Evolutionary conservation across 2,888 invertebrate species (phyloP).

Genomic region (Sesamia inferens): DNA sequence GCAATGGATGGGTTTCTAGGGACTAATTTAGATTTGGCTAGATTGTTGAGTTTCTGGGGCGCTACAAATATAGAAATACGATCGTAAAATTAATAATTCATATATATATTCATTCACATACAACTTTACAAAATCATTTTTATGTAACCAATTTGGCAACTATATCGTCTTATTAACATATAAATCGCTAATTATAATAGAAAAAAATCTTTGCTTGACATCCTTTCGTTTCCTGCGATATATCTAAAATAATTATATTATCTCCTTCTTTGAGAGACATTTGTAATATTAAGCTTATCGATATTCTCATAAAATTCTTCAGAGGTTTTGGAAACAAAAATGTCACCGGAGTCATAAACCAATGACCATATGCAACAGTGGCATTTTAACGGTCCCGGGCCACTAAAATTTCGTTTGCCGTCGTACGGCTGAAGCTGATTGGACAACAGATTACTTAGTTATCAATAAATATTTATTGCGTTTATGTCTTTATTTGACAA

Average conservation of each 20-base stretch:
- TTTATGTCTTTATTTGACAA: conserved; percentile 69
- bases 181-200: conserved; percentile 41
- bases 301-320: conserved; percentile 32
- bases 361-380: conserved; percentile 37
- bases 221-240: conserved; percentile 36
- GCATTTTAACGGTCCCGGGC: conserved; percentile 50
- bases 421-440: conserved; percentile 45
- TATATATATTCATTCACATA: conserved; percentile 20
- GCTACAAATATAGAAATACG: conserved; percentile 27
- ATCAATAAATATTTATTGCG: conserved; percentile 65
- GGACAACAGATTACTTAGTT: conserved; percentile 54
- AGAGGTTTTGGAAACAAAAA: conserved; percentile 52
- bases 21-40: not conserved
- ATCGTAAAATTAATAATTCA: conserved; percentile 12
- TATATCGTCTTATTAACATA: conserved; percentile 40
- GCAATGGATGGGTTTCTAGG: not conserved
- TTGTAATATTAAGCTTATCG: conserved; percentile 36
- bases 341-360: conserved; percentile 52
- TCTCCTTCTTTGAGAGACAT: conserved; percentile 17
- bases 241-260: conserved; percentile 5
- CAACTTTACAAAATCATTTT: conserved; percentile 13
- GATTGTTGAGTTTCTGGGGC: not conserved
- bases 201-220: conserved; percentile 41
- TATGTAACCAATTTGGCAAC: conserved; percentile 19
- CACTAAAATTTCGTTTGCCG: conserved; percentile 53